Base-by-base conservation (phyloP, 2,113 vertebrate genomes). In the Gobiocypris rarus region DNA sequence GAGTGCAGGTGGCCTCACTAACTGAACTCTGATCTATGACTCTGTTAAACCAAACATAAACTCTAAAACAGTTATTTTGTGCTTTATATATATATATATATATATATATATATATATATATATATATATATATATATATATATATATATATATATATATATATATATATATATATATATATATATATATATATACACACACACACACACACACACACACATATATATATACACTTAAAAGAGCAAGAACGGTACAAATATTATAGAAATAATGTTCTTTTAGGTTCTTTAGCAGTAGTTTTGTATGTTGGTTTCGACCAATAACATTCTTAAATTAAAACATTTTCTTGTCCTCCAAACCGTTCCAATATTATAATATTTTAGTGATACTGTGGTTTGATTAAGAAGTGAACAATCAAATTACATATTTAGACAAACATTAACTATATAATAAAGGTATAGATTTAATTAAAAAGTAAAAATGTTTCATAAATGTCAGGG, bases 1-100 rank as follows among this genome's bases (percentile, higher is more conserved):
- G 9, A 17, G 7, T 43, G 1, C 10, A 15, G n/a, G 10, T 28
- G 14, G 31, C 31, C 54, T 24, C 22, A 26, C 34, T 15, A 15
- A 22, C 24, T 81, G 78, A 67, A 34, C 61, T 81, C 43, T 81
- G 43, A 50, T 63, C 43, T 10, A 48, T 81, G 43, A 17, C 14
- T 10, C 13, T 9, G 38, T 19, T 43, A 15, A 65, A 31, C 58
- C 31, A 17, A n/a, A 48, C 77, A 65, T 65, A 14, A 80, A 28
- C 77, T 48, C 24, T 45, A 28, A 78, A 45, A 38, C 38, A n/a
- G n/a, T n/a, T n/a, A n/a, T n/a, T n/a, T n/a, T n/a, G n/a, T n/a
- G n/a, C n/a, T n/a, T n/a, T n/a, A n/a, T n/a, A n/a, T n/a, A n/a
- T n/a, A n/a, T n/a, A n/a, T n/a, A n/a, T n/a, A n/a, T n/a, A n/a